Evolutionary conservation across 2,113 vertebrate species (phyloP).

Genomic region (Australoheros scitulus): DNA sequence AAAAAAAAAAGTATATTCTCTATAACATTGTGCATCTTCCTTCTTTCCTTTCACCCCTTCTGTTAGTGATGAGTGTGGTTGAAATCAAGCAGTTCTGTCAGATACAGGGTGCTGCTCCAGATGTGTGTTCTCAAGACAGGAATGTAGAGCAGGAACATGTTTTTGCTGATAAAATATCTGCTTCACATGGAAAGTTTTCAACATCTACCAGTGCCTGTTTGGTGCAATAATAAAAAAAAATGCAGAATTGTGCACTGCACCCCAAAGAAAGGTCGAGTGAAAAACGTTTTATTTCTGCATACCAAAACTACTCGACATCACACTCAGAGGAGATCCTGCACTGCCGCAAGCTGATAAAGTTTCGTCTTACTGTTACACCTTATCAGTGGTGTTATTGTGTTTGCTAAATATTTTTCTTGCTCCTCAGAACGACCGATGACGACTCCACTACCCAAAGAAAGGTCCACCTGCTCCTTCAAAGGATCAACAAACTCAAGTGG

Average conservation of each 20-base stretch:
- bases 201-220: slow-evolving; percentile 5
- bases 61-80: slow-evolving; percentile 19
- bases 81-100: slow-evolving; percentile 13
- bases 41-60: neutral
- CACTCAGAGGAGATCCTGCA: neutral
- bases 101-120: slow-evolving; percentile 65
- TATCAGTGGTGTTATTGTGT: neutral
- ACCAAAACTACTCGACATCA: neutral
- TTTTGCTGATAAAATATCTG: slow-evolving; percentile 64
- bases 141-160: slow-evolving; percentile 47
- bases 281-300: neutral
- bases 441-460: slow-evolving; percentile 89
- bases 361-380: neutral
- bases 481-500: slow-evolving; percentile 92
- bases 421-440: slow-evolving; percentile 87
- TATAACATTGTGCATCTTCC: neutral
- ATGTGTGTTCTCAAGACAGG: slow-evolving; percentile 62
- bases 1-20: neutral
- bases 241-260: neutral
- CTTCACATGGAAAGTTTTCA: slow-evolving; percentile 30
- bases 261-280: neutral
- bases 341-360: neutral
- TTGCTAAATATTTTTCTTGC: slow-evolving; percentile 12
- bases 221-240: slow-evolving; percentile 2
- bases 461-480: slow-evolving; percentile 92